Conservation (phyloP, 2,888 invertebrate genomes). For the Eumerus sabulonum region DNA sequence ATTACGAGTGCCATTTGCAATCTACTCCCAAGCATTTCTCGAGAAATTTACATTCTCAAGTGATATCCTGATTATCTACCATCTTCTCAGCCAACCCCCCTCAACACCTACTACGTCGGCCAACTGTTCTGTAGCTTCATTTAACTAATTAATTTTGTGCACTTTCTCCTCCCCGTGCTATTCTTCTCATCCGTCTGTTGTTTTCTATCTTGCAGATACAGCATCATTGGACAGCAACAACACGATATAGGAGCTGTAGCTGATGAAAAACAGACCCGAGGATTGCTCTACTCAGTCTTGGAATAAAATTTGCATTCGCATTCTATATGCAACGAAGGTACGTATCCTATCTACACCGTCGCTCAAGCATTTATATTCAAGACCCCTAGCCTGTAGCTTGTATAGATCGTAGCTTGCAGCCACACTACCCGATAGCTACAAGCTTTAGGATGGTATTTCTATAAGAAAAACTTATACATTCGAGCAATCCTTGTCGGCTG, state of each 20-base stretch:
- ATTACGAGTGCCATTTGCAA: constrained; percentile 49
- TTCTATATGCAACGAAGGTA: constrained; percentile 66
- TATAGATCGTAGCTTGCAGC: too few relatives aligned
- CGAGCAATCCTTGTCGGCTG: constrained; percentile 27
- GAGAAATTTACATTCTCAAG: constrained; percentile 59
- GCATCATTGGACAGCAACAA: constrained; percentile 25
- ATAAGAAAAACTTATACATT: too few relatives aligned
- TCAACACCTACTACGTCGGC: constrained; percentile 8
- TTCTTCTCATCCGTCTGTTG: not conserved
- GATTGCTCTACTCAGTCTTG: constrained; percentile 56
- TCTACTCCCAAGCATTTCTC: constrained; percentile 13
- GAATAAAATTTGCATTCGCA: constrained; percentile 66
- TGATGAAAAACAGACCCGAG: constrained; percentile 21
- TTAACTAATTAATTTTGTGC: constrained; percentile 66
- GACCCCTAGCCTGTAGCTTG: constrained; percentile 27
- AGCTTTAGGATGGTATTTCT: too few relatives aligned
- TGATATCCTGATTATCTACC: constrained; percentile 62
- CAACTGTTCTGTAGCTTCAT: constrained; percentile 56
- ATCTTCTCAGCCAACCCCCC: constrained; percentile 9
- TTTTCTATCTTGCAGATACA: constrained; percentile 54
- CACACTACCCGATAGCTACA: too few relatives aligned
- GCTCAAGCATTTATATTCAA: constrained; percentile 46
- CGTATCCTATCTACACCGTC: constrained; percentile 36
- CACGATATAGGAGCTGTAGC: constrained; percentile 19
- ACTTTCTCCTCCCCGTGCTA: constrained; percentile 33